Evolutionary conservation across 2,797 vertebrate species (phyloP), one percentile per base, ranked within the genome.

Genomic region (Tolypeutes matacus): DNA sequence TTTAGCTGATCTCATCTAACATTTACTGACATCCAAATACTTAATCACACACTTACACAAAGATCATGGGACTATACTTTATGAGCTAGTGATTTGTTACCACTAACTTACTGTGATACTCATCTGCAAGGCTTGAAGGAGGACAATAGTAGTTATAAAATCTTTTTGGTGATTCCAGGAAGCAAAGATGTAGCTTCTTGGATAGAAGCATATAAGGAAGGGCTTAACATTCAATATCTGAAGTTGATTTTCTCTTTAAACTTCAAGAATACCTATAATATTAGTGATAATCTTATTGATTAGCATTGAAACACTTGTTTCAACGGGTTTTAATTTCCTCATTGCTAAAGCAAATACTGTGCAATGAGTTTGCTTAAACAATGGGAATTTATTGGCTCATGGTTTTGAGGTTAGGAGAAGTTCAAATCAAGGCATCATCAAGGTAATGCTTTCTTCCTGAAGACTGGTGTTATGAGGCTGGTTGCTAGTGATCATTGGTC

Each of bases 1-100:
- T 75, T 81, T 65, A 82, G 84, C 62, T 86, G 62, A 95, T 72
- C 49, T 76, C 69, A 72, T 67, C 39, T 92, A 73, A 73, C 34
- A 91, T 46, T 91, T 89, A 80, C 36, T 81, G 53, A 84, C 76
- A 34, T 67, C 56, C 67, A 96, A 65, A 91, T 62, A 76, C 34
- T 51, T 81, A 93, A 56, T 69, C 18, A 87, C 0, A 51, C n/a
- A 60, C 36, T 42, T 7, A 65, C 39, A 73, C 8, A 39, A 17
- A 69, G 20, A 85, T 60, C n/a, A 49, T 34, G 21, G 14, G 67
- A 34, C 42, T 73, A 62, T n/a, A 91, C 17, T 46, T 51, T 86
- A 84, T 0, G 1, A 80, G 49, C 88, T 88, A 56, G n/a, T 42
- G 25, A 81, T 46, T 18, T 80, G 42, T 34, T 84, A 65, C 36